Conservation (phyloP, 2,113 vertebrate genomes). For the Cottus gobio region DNA sequence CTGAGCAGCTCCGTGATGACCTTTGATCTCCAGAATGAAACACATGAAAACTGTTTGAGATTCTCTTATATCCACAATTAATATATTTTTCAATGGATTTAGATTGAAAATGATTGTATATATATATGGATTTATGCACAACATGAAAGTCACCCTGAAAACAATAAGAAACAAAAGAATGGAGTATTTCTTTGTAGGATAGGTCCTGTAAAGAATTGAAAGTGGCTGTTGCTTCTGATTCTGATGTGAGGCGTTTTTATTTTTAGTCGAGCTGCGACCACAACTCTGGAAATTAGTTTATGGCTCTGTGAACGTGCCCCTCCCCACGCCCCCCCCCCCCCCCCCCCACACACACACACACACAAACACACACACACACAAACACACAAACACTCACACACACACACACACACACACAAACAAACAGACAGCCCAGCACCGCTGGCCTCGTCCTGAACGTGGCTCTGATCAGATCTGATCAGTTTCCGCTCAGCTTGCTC, state of each 20-base stretch:
- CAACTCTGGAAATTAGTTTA: slow-evolving; percentile 65
- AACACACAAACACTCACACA: slow-evolving; percentile 12
- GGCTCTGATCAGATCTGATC: slow-evolving; percentile 74
- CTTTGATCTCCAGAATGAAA: slow-evolving; percentile 28
- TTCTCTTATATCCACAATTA: background rate
- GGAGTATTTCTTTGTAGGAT: background rate
- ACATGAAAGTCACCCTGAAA: background rate
- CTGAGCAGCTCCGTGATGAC: slow-evolving; percentile 2
- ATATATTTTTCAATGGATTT: background rate
- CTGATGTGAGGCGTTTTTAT: slow-evolving; percentile 54
- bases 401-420: slow-evolving; percentile 10
- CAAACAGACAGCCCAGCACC: slow-evolving; percentile 29
- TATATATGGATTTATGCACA: background rate
- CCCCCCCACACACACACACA: background rate
- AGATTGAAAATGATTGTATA: background rate
- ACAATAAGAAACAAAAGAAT: too few species aligned
- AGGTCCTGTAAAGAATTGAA: slow-evolving; percentile 5
- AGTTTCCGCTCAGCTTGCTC: slow-evolving; percentile 74
- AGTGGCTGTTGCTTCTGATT: slow-evolving; percentile 6
- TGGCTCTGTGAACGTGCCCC: slow-evolving; percentile 58
- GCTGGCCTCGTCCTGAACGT: slow-evolving; percentile 64
- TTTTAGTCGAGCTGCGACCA: slow-evolving; percentile 62
- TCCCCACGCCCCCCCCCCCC: too few species aligned
- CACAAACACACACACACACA: slow-evolving; percentile 1
- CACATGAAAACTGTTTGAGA: background rate